Percentiles rank a stretch among this genome's conserved stretches.
Conservation (phyloP, 2,113 vertebrate species). For the Sphaerodactylus townsendi region DNA sequence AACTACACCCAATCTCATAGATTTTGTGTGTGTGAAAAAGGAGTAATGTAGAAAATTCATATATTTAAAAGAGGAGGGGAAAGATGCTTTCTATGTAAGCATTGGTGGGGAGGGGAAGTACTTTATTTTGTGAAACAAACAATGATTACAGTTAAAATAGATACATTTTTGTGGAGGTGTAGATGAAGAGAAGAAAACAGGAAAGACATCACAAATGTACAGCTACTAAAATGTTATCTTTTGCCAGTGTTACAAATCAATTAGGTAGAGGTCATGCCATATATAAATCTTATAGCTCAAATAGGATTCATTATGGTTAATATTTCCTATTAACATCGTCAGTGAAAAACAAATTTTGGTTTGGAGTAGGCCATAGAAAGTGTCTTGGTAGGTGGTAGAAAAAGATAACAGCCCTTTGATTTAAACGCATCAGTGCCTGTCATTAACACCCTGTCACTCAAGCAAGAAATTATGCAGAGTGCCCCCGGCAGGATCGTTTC, state of each 20-base stretch:
- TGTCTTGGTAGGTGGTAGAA: neutral
- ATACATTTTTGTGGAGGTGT: neutral
- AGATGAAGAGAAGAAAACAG: neutral
- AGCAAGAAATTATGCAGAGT: constrained; percentile 37
- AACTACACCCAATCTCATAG: too few species aligned
- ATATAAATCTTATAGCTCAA: constrained; percentile 8
- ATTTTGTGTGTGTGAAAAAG: too few species aligned
- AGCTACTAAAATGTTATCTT: neutral
- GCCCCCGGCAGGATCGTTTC: neutral
- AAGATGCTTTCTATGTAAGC: neutral
- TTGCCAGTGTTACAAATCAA: neutral
- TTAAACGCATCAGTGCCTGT: constrained; percentile 26
- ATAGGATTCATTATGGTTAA: constrained; percentile 17
- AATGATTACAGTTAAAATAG: neutral
- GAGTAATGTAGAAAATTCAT: too few species aligned
- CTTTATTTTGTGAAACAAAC: neutral
- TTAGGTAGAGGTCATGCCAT: neutral
- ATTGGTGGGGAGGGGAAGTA: neutral
- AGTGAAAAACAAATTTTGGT: constrained; percentile 24
- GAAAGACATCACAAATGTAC: neutral
- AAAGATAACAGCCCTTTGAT: constrained; percentile 32
- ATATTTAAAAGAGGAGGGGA: too few species aligned
- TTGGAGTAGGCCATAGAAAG: neutral
- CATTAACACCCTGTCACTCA: constrained; percentile 38
- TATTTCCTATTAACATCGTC: constrained; percentile 6